Conservation (phyloP, 2,888 invertebrate genomes). For the Scaptomyza polygonia region DNA sequence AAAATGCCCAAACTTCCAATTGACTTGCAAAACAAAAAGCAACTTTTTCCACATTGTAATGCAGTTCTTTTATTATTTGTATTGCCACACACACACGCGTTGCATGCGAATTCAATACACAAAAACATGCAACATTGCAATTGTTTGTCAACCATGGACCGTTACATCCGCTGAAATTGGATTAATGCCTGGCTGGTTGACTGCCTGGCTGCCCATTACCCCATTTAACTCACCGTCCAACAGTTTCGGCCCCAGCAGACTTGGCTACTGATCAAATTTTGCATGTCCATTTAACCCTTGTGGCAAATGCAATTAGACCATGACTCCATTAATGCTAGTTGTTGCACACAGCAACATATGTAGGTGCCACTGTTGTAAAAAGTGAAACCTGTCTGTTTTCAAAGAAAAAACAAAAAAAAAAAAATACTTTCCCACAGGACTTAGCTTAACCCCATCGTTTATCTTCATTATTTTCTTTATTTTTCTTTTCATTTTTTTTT, state of each 20-base stretch:
- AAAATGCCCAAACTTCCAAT: conserved; percentile 41
- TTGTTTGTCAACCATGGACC: conserved; percentile 82
- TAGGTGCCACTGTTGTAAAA: conserved; percentile 30
- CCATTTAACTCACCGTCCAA: not conserved
- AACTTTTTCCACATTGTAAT: conserved; percentile 61
- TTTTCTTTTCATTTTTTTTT: not conserved
- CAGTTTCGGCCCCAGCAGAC: not conserved
- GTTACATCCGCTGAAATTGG: conserved; percentile 82
- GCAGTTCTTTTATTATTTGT: conserved; percentile 50
- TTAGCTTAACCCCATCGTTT: conserved; percentile 47
- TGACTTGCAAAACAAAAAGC: conserved; percentile 29
- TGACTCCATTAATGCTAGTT: conserved; percentile 58
- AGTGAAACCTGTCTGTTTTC: conserved; percentile 43
- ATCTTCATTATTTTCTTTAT: not conserved
- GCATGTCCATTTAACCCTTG: conserved; percentile 74
- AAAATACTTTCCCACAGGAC: conserved; percentile 68
- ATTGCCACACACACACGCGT: conserved; percentile 6
- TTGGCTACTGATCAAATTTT: conserved; percentile 58
- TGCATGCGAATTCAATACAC: conserved; percentile 2
- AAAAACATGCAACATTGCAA: conserved; percentile 64
- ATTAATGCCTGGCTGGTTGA: conserved; percentile 66
- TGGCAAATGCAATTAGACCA: conserved; percentile 80
- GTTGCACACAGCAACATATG: not conserved
- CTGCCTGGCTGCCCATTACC: conserved; percentile 12
- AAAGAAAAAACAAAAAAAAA: too few relatives aligned